Percentiles rank a stretch among this genome's conserved stretches.
Conservation (phyloP, 2,797 vertebrate genomes). For the Anisognathus igniventris region DNA sequence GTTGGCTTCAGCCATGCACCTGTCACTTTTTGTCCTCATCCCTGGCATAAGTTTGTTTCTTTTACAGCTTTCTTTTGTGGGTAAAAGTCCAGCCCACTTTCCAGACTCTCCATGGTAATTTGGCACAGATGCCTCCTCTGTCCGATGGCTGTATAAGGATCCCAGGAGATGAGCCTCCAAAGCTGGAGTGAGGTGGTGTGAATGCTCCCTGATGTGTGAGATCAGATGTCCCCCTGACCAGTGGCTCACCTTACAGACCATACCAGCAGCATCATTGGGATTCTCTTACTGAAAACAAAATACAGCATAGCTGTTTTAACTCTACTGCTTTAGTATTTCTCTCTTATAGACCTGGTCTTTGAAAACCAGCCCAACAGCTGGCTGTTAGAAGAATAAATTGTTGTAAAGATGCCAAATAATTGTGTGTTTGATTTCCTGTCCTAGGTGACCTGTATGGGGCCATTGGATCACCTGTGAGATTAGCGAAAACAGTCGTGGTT, state of each 20-base stretch:
- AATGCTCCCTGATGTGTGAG: neutral
- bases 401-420: neutral
- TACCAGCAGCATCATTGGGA: neutral
- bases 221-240: conserved; percentile 15
- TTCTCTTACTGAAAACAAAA: neutral
- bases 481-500: conserved; percentile 90
- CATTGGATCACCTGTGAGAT: conserved; percentile 93
- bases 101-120: neutral
- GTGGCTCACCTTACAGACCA: neutral
- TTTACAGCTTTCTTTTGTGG: neutral
- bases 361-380: neutral
- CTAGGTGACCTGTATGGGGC: conserved; percentile 95
- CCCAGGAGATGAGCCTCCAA: neutral
- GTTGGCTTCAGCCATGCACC: neutral
- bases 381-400: neutral
- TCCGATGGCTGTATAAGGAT: conserved; percentile 4
- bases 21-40: neutral
- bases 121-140: neutral
- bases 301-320: neutral
- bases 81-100: neutral
- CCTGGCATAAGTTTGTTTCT: neutral
- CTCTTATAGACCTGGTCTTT: neutral
- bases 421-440: neutral
- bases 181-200: neutral
- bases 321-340: neutral